Evolutionary conservation across 2,113 vertebrate genomes (phyloP), one percentile per base, ranked within the genome.

Genomic region (Silurus meridionalis): DNA sequence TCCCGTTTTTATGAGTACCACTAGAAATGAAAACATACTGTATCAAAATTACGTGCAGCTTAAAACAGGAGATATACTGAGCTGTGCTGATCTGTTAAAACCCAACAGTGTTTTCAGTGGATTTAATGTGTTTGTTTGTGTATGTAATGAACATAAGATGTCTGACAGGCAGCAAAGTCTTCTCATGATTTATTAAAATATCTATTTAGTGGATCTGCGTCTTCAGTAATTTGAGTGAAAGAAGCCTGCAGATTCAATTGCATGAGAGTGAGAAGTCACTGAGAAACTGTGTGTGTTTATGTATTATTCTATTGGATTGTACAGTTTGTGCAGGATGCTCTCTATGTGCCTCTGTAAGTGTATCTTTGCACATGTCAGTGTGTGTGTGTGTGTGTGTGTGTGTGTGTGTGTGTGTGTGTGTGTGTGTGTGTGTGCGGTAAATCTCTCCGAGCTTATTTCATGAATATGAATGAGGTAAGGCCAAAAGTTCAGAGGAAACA

Each of bases 121-220:
- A 23, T 25, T 57, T 83, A 83, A 57, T 5, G 5, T 69, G 81
- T 84, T 37, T 85, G 8, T 66, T 85, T 23, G 72, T 85, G 60
- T 78, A 37, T n/a, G 52, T 71, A 72, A 79, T 74, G 58, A 85
- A 79, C 61, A 80, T 37, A 80, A 61, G 21, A 28, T 74, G 74
- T 69, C 60, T 88, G 84, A 88, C 72, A 86, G 46, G 50, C 80
- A 79, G 63, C 85, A 88, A 86, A 86, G 80, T 55, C 84, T 83
- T 46, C 80, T 86, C 55, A 85, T 85, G 58, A 86, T 88, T 86
- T 88, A 86, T 88, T 86, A 23, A 86, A 80, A 83, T 52, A 63
- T 46, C n/a, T 81, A 78, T 85, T 83, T 71, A 79, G 79, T 52
- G 50, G 77, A 88, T 83, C 71, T 78, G 71, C 60, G n/a, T 72